Percentiles rank a stretch among this genome's conserved stretches.
Evolutionary conservation across 2,113 vertebrate species (phyloP).

Genomic region (Neomonachus schauinslandi): DNA sequence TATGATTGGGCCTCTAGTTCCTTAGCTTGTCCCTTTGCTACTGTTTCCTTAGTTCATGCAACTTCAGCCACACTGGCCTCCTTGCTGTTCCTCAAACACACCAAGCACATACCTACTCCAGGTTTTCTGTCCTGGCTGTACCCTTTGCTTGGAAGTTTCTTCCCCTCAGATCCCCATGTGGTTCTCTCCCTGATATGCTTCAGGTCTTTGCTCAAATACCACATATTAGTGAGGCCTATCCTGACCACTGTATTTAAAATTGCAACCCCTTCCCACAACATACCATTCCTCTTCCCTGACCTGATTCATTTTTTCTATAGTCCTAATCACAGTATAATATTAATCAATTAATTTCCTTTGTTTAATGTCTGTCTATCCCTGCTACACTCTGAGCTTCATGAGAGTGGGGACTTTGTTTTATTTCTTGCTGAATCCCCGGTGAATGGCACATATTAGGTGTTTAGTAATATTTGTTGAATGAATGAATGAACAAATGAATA

Average conservation of each 20-base stretch:
- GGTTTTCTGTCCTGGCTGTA: neutral
- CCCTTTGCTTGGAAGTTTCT: neutral
- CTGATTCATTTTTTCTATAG: neutral
- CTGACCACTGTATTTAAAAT: neutral
- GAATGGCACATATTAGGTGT: neutral
- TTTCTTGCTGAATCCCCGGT: neutral
- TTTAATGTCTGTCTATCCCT: neutral
- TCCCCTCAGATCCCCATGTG: neutral
- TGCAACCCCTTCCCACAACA: neutral
- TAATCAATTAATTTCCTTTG: neutral
- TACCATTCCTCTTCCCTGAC: neutral
- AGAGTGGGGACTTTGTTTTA: neutral
- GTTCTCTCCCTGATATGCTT: neutral
- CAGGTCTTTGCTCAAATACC: neutral
- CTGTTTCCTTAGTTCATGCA: neutral
- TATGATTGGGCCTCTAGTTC: neutral
- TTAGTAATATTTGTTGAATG: slow-evolving; percentile 2
- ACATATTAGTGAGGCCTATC: neutral
- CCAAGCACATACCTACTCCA: neutral
- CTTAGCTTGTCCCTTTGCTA: neutral
- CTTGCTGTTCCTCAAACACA: neutral
- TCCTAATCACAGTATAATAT: neutral
- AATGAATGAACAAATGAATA: neutral
- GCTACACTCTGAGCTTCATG: neutral
- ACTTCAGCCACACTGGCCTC: neutral